Evolutionary conservation across 1,140 invertebrate species (phyloP).

Genomic region (Tribolium madens): DNA sequence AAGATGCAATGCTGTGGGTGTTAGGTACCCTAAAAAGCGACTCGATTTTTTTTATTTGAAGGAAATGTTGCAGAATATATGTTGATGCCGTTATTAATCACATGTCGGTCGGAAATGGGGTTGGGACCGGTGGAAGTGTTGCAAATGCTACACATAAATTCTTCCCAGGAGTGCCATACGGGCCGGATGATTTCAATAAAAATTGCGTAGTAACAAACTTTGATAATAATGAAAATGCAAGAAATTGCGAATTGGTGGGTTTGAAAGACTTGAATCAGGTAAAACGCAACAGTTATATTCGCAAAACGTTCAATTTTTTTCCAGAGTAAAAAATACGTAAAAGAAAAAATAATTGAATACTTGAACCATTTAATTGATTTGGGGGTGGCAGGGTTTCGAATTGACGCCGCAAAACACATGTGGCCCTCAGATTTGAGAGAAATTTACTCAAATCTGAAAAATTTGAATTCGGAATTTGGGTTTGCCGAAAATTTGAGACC

Average conservation of each 20-base stretch:
- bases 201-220: constrained; percentile 69
- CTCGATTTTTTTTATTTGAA: constrained; percentile 2
- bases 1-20: constrained; percentile 59
- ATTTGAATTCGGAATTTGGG: constrained; percentile 72
- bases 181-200: constrained; percentile 70
- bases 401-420: constrained; percentile 82
- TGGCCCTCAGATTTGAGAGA: constrained; percentile 77
- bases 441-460: constrained; percentile 72
- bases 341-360: constrained; percentile 73
- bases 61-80: constrained; percentile 75
- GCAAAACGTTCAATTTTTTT: constrained; percentile 51
- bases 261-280: constrained; percentile 80
- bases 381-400: constrained; percentile 85
- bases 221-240: constrained; percentile 68
- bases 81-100: constrained; percentile 91
- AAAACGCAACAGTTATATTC: not conserved
- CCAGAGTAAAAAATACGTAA: constrained; percentile 72
- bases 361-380: constrained; percentile 79
- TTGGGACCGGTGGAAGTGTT: constrained; percentile 73
- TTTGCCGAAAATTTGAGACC: constrained; percentile 72
- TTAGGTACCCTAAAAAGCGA: constrained; percentile 52
- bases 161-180: constrained; percentile 73
- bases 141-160: constrained; percentile 68
- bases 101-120: constrained; percentile 78
- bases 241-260: constrained; percentile 81